Evolutionary conservation across 2,888 invertebrate genomes (phyloP).

Genomic region (Crossocerus cetratus): DNA sequence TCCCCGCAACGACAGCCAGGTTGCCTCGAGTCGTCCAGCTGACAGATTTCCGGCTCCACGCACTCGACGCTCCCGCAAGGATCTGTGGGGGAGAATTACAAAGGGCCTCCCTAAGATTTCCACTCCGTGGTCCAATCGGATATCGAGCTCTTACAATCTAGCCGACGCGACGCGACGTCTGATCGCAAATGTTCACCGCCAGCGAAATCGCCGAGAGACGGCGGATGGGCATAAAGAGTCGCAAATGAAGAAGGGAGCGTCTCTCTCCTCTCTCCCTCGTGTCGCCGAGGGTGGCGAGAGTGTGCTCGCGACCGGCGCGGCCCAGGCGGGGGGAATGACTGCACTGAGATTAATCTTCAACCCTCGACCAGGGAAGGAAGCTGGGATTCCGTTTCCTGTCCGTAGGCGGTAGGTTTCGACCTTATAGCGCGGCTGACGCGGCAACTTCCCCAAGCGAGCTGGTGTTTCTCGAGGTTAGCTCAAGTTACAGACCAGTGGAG

Average conservation of each 20-base stretch:
- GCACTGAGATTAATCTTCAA: constrained; percentile 70
- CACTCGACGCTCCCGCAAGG: constrained; percentile 90
- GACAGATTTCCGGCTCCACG: constrained; percentile 88
- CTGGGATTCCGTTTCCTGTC: constrained; percentile 73
- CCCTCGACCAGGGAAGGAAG: constrained; percentile 69
- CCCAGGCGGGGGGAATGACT: constrained; percentile 42
- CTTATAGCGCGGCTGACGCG: constrained; percentile 67
- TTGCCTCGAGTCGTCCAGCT: constrained; percentile 86
- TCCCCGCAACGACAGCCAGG: constrained; percentile 90
- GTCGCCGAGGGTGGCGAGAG: neutral
- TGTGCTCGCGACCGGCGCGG: constrained; percentile 20
- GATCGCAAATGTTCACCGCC: neutral
- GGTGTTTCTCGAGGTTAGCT: constrained; percentile 70
- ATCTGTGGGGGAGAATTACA: constrained; percentile 79
- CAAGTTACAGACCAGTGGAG: constrained; percentile 74
- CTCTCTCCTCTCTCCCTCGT: constrained; percentile 15
- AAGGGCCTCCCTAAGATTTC: no score
- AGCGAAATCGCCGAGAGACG: constrained; percentile 14
- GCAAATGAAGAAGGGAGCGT: constrained; percentile 7
- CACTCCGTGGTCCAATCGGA: no score
- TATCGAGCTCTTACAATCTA: no score
- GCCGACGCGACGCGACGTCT: neutral
- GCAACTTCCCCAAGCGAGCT: constrained; percentile 66
- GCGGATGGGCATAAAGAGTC: constrained; percentile 31
- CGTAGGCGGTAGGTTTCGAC: constrained; percentile 59